Conservation (phyloP, 2,113 vertebrate species). For the Coracopsis vasa region DNA sequence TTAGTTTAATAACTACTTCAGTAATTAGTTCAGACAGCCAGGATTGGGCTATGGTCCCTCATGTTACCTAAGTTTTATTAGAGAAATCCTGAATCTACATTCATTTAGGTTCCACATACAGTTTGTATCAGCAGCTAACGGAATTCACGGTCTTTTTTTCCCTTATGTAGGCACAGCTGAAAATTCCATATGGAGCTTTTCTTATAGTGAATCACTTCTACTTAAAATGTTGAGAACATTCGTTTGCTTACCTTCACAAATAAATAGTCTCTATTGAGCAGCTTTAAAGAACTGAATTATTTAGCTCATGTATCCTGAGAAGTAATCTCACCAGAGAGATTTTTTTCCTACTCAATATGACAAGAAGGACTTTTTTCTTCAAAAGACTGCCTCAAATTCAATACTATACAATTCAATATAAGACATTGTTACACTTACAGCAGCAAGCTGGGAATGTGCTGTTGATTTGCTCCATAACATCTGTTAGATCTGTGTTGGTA, state of each 20-base stretch:
- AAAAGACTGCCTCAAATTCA: not conserved
- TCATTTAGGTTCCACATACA: not conserved
- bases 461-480: constrained; percentile 97
- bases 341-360: not conserved
- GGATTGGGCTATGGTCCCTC: not conserved
- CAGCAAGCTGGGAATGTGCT: constrained; percentile 91
- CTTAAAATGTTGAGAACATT: not conserved
- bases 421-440: constrained; percentile 80
- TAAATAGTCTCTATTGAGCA: not conserved
- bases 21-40: not conserved
- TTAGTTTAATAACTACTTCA: not conserved
- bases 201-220: not conserved
- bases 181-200: not conserved
- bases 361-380: not conserved
- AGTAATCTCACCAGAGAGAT: not conserved
- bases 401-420: not conserved
- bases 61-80: not conserved
- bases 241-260: not conserved
- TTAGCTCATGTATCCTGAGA: not conserved
- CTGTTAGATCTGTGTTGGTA: constrained; percentile 89
- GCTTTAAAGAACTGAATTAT: not conserved
- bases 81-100: not conserved
- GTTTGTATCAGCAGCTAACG: not conserved
- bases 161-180: not conserved
- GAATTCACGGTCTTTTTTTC: not conserved